Conservation (phyloP, 2,888 invertebrate genomes). For the Harpalus rufipes region DNA sequence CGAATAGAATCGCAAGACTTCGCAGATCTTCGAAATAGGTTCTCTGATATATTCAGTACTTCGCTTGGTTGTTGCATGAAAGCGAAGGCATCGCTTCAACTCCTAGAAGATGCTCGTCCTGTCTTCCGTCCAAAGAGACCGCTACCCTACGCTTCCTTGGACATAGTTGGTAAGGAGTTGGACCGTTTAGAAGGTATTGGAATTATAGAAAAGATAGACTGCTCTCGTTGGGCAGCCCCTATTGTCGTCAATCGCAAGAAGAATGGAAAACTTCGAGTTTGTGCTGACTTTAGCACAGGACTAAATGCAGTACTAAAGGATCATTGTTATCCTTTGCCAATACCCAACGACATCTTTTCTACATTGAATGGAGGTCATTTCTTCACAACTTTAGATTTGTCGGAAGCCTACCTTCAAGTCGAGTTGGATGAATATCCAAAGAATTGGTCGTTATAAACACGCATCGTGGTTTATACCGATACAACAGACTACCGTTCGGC, state of each 20-base stretch:
- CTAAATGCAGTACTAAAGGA: neutral
- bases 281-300: conserved; percentile 10
- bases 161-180: neutral
- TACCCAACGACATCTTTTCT: neutral
- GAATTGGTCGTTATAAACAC: conserved; percentile 47
- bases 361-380: conserved; percentile 8
- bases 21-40: neutral
- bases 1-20: no score
- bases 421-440: conserved; percentile 60
- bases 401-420: conserved; percentile 67
- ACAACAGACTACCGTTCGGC: no score
- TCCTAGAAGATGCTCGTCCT: conserved; percentile 12
- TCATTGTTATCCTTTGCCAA: neutral
- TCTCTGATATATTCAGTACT: neutral
- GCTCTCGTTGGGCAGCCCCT: neutral
- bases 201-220: neutral
- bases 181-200: neutral
- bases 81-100: conserved; percentile 12
- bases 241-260: neutral
- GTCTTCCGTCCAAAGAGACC: conserved; percentile 11
- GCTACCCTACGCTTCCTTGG: conserved; percentile 8
- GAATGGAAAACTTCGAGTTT: conserved; percentile 14
- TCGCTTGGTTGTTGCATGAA: neutral
- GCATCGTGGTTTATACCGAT: no score
- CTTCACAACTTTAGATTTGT: conserved; percentile 58